Percentiles rank a stretch among this genome's conserved stretches.
Conservation (phyloP, 2,888 invertebrate species). For the Cepaea hortensis region DNA sequence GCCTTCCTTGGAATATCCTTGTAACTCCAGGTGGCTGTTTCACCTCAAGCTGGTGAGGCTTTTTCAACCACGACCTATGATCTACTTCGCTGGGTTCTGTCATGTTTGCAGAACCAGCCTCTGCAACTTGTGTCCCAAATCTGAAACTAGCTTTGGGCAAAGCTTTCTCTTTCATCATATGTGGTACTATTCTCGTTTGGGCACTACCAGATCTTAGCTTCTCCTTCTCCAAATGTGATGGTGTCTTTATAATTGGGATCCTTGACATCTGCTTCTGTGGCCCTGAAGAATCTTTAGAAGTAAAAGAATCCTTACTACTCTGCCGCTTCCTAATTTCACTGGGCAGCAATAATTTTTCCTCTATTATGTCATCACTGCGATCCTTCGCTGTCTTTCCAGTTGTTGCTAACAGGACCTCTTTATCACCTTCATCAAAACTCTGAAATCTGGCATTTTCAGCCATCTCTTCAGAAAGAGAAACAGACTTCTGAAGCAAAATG, state of each 20-base stretch:
- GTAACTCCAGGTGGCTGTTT: neutral
- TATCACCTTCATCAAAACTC: constrained; percentile 25
- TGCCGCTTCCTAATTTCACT: constrained; percentile 25
- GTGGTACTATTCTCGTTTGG: neutral
- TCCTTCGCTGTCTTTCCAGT: too few relatives aligned
- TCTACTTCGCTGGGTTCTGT: neutral
- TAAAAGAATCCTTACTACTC: neutral
- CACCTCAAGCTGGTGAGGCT: neutral
- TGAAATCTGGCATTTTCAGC: constrained; percentile 19
- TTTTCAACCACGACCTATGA: neutral
- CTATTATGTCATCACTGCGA: neutral
- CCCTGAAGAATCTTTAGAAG: neutral
- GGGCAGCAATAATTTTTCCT: constrained; percentile 23
- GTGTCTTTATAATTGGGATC: neutral
- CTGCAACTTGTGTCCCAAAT: neutral
- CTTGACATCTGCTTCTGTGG: neutral
- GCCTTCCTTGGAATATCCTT: neutral
- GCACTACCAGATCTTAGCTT: neutral
- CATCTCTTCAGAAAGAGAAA: constrained; percentile 45
- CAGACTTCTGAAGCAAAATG: constrained; percentile 38
- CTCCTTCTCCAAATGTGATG: neutral
- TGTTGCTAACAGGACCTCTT: neutral
- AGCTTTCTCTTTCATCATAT: neutral
- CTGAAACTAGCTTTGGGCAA: neutral
- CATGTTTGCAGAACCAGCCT: neutral